phyloP scores from a whole-genome alignment of 1,140 invertebrate species.

The Pseudobourletiella spinata region DNA sequence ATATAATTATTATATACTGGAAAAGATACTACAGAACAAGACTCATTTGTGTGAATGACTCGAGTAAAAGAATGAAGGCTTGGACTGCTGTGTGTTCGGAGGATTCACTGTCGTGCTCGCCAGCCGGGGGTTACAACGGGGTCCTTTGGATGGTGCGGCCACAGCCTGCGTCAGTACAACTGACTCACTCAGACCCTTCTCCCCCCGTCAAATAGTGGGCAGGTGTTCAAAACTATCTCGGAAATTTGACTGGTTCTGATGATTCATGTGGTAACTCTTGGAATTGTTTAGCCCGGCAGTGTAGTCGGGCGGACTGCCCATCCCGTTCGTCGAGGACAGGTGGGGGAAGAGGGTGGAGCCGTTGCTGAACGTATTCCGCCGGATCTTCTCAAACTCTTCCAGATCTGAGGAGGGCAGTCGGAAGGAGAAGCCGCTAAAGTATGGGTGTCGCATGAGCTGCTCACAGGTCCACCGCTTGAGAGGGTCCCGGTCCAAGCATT shows the following conservation, averaged over 20 bases:
- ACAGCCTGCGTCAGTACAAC: not conserved
- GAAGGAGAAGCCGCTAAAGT: slow-evolving; percentile 73
- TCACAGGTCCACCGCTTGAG: slow-evolving; percentile 71
- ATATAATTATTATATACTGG: too few relatives aligned
- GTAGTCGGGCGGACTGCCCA: slow-evolving; percentile 18
- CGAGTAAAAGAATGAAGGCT: slow-evolving; percentile 5
- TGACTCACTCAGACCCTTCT: slow-evolving; percentile 2
- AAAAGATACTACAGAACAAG: too few relatives aligned
- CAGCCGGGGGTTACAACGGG: not conserved
- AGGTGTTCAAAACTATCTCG: slow-evolving; percentile 50
- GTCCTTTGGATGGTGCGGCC: slow-evolving; percentile 9
- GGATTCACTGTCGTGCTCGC: not conserved
- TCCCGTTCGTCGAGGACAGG: slow-evolving; percentile 43
- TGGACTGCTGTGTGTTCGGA: not conserved
- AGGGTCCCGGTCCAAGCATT: slow-evolving; percentile 92
- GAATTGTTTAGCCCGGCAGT: not conserved
- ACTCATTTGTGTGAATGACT: not conserved
- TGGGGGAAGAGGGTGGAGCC: slow-evolving; percentile 53
- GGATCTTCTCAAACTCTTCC: slow-evolving; percentile 59
- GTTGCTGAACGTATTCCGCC: slow-evolving; percentile 48
- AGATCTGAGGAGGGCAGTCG: slow-evolving; percentile 60
- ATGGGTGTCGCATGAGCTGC: slow-evolving; percentile 76
- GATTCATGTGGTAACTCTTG: slow-evolving; percentile 3
- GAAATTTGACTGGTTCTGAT: slow-evolving; percentile 2
- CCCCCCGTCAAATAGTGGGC: slow-evolving; percentile 53